Conservation (phyloP, 30 jellyfish, hydroid and myxozoan genomes). For the Aurelia coerulea region DNA sequence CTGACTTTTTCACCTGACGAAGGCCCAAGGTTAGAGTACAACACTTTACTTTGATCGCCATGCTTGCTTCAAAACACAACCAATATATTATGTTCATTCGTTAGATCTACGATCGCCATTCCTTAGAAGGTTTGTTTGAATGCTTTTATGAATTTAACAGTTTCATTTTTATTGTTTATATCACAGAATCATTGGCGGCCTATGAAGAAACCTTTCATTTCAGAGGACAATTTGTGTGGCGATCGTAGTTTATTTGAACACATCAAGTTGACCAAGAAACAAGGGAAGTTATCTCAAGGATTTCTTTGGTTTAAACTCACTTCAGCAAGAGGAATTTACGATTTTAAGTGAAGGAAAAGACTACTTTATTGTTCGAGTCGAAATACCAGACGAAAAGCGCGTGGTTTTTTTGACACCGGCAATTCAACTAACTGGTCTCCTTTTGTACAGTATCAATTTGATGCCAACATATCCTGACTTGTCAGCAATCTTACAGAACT, state of each 20-base stretch:
- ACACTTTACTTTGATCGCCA: background rate
- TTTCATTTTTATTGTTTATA: conserved; percentile 9
- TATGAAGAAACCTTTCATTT: background rate
- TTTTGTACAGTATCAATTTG: conserved; percentile 12
- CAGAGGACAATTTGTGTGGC: background rate
- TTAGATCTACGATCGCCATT: background rate
- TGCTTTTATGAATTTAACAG: background rate
- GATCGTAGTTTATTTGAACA: background rate
- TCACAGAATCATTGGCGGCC: conserved; percentile 15
- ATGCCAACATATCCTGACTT: background rate
- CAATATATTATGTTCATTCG: background rate
- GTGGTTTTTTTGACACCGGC: conserved; percentile 41
- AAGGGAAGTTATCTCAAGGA: too few relatives aligned
- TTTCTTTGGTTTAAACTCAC: too few relatives aligned
- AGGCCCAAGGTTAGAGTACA: conserved; percentile 85
- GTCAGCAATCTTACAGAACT: background rate
- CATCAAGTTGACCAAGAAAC: background rate
- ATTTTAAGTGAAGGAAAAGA: too few relatives aligned
- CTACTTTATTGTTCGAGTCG: background rate
- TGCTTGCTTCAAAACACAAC: background rate
- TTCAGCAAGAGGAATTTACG: too few relatives aligned
- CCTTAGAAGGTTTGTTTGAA: background rate
- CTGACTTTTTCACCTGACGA: conserved; percentile 57
- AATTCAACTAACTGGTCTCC: conserved; percentile 24
- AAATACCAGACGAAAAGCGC: conserved; percentile 43